Evolutionary conservation across 2,888 invertebrate species (phyloP), one percentile per base, ranked within the genome.

Genomic region (Oegoconia quadripuncta): DNA sequence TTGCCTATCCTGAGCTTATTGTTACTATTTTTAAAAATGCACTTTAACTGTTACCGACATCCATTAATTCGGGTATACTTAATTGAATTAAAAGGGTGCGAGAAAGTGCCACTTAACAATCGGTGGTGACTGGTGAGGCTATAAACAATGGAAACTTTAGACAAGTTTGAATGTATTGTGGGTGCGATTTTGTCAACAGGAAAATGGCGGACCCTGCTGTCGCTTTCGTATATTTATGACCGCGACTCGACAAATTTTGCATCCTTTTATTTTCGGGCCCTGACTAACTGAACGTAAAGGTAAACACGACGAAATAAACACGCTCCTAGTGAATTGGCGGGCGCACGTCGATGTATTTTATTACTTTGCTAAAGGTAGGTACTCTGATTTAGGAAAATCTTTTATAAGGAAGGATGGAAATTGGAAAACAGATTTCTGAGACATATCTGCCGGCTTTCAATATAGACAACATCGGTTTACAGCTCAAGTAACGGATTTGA

Each of bases 101-200:
- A 56, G 56, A 61, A 52, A 60, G 50, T 46, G 53, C 58, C 60
- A 67, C 63, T 73, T 69, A 62, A 68, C 74, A 74, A 72, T 70
- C 64, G 64, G 46, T 50, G 50, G 45, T 50, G 55, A 55, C 47
- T 50, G 50, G 45, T 50, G 55, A 55, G 58, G 64, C 64, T 49
- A 74, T 76, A 80, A 80, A 80, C 81, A 82, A 82, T 74, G 68
- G 51, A 73, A 83, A 81, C 76, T 82, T 80, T 75, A 69, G 74
- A 77, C 75, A 78, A 82, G 74, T 82, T 79, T 67, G 69, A 74
- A 83, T 79, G 76, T 82, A 77, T 81, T 77, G 77, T 67, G 75
- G 74, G 73, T 65, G 71, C 74, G 78, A 77, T 80, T 82, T 79
- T 83, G 84, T 84, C 82, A 83, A 84, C 84, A 84, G 78, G 79